Evolutionary conservation across 2,797 vertebrate genomes (phyloP), one percentile per base, ranked within the genome.

Genomic region (Eidolon dupreanum): DNA sequence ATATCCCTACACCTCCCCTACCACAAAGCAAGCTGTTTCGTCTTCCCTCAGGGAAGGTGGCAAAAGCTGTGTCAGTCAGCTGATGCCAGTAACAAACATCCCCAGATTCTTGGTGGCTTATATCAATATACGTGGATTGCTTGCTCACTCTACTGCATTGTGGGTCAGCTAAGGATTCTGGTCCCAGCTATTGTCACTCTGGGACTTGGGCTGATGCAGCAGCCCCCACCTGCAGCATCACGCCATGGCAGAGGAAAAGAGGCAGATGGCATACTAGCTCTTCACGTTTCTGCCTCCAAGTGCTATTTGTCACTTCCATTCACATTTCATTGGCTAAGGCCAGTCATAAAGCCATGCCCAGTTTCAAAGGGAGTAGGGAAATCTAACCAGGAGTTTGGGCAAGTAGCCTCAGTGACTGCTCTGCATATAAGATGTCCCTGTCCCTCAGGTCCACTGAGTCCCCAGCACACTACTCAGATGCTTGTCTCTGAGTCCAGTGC

Each of bases 401-500:
- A 79, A 66, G 24, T 16, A 53, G 26, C 24, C 61, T 46, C 2
- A 0, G n/a, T 12, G 82, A 46, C 77, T 11, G 0, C 55, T 74
- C 7, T n/a, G 22, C 6, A 1, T 11, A 1, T 10, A 16, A 38
- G 61, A 19, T 0, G 3, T 33, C n/a, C 53, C 53, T 61, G 33
- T 26, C 68, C 55, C 49, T 31, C 41, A 66, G 36, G 17, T 43
- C 22, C 22, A 20, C 10, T 17, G 10, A 16, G 79, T 28, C 43
- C 79, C 71, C 8, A 0, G 8, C 38, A 3, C 1, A 11, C 22
- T 46, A 5, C 53, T 17, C 0, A 0, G 43, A 19, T 1, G 26
- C 19, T 46, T n/a, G 43, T 49, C 61, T 63, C 85, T 26, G 65
- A 46, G 75, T n/a, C 75, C 68, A 15, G 6, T 0, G 1, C 36